Percentiles rank a stretch among this genome's conserved stretches.
phyloP scores from a whole-genome alignment of 30 jellyfish, hydroid and myxozoan species.

The Cassiopea andromeda region DNA sequence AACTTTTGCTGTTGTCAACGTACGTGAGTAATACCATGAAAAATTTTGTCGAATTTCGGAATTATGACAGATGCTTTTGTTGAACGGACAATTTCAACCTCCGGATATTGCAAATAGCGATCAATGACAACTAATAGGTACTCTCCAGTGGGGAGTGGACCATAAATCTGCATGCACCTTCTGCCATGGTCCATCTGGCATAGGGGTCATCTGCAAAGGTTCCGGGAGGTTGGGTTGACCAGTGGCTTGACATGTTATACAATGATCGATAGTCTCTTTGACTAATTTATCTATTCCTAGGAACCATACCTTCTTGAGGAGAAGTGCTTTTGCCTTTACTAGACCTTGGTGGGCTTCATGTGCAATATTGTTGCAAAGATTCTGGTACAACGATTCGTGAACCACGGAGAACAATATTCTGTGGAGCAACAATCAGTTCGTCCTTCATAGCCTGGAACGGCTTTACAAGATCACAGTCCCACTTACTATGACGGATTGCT shows the following conservation, averaged over 20 bases:
- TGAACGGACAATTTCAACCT: conserved; percentile 44
- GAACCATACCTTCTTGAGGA: conserved; percentile 49
- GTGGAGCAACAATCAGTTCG: conserved; percentile 26
- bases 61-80: conserved; percentile 47
- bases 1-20: conserved; percentile 50
- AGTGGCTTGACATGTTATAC: conserved; percentile 60
- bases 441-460: conserved; percentile 28
- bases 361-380: conserved; percentile 34
- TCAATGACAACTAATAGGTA: conserved; percentile 43
- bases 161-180: background rate
- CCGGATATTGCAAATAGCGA: conserved; percentile 60
- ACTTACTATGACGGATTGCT: conserved; percentile 5
- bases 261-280: conserved; percentile 29
- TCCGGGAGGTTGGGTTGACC: conserved; percentile 34
- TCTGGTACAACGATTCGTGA: conserved; percentile 47
- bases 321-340: conserved; percentile 56
- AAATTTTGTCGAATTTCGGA: conserved; percentile 21
- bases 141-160: conserved; percentile 54
- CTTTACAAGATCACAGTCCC: conserved; percentile 36
- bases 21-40: conserved; percentile 54
- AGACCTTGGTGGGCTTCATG: conserved; percentile 70
- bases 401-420: conserved; percentile 47
- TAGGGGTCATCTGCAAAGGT: conserved; percentile 25
- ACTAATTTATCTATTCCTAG: conserved; percentile 51
- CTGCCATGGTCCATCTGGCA: conserved; percentile 48